Percentiles rank a stretch among this genome's conserved stretches.
Evolutionary conservation across 53 echinoderm and acorn worm genomes (phyloP).

Genomic region (Luidia sarsii): DNA sequence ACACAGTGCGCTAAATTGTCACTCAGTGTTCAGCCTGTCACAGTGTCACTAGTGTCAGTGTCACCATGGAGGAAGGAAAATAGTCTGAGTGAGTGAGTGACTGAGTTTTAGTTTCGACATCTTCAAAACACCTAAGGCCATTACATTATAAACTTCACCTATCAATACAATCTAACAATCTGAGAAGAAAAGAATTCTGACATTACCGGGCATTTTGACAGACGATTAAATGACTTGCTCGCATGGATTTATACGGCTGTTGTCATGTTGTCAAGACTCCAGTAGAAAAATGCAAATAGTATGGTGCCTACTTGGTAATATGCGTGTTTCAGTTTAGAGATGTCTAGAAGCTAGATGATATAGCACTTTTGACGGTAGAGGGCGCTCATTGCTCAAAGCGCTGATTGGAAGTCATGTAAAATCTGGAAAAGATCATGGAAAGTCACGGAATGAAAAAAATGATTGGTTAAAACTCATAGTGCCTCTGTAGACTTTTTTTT

Average conservation of each 20-base stretch:
- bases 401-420: no score
- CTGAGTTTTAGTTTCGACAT: not conserved
- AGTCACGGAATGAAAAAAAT: no score
- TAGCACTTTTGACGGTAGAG: no score
- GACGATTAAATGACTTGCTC: not conserved
- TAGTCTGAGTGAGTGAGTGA: not conserved
- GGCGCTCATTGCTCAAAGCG: no score
- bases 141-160: not conserved
- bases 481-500: no score
- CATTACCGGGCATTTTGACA: slow-evolving; percentile 37
- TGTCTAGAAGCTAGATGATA: no score
- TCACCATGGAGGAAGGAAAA: not conserved
- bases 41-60: not conserved
- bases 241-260: not conserved
- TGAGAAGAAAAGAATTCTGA: not conserved
- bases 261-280: slow-evolving; percentile 44
- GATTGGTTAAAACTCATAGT: no score
- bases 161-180: no score
- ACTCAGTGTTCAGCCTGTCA: not conserved
- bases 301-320: not conserved
- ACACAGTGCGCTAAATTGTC: no score
- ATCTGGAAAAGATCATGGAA: no score
- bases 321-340: no score
- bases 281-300: slow-evolving; percentile 32
- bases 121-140: not conserved